Percentiles rank a stretch among this genome's conserved stretches.
These are phyloP conservation scores for Muraenolepis orangiensis DNA, from an alignment of 2,797 vertebrate genomes.

Conservation along the genomic window DNA sequence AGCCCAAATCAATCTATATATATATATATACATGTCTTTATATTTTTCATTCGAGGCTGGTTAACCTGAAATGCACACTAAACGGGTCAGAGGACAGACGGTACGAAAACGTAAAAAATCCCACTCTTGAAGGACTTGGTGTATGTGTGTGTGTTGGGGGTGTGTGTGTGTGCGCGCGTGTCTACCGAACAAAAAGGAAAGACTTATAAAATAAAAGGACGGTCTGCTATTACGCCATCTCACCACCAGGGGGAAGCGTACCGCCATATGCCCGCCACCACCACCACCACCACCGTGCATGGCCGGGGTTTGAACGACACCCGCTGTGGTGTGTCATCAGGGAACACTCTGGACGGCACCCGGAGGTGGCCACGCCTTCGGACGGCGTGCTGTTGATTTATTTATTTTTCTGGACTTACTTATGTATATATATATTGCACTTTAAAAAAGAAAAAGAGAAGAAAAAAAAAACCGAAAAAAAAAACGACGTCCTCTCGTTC, in stretches of 20 bases:
- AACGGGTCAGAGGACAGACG: conserved; percentile 15
- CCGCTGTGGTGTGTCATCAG: conserved; percentile 66
- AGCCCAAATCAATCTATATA: not conserved
- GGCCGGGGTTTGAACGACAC: conserved; percentile 46
- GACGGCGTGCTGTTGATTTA: conserved; percentile 47
- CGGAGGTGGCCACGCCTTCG: conserved; percentile 44
- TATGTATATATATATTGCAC: conserved; percentile 78
- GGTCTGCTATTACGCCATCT: conserved; percentile 46
- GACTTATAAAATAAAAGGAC: conserved; percentile 12
- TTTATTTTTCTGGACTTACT: conserved; percentile 27
- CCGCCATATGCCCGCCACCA: conserved; percentile 11
- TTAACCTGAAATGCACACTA: conserved; percentile 27
- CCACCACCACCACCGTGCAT: conserved; percentile 10
- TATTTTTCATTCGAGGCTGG: conserved; percentile 40
- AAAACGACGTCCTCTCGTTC: conserved; percentile 61
- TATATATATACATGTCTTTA: conserved; percentile 19
- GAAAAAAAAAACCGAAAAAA: conserved; percentile 1
- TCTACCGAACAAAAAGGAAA: conserved; percentile 3
- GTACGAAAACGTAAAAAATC: not conserved
- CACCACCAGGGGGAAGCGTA: conserved; percentile 51
- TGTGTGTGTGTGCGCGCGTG: not conserved
- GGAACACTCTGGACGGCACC: conserved; percentile 60
- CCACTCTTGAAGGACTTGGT: not conserved
- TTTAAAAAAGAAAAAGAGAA: conserved; percentile 55
- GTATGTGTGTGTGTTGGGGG: no score